Conservation (phyloP, 2,888 invertebrate genomes). For the Torymus aiolomorphi region DNA sequence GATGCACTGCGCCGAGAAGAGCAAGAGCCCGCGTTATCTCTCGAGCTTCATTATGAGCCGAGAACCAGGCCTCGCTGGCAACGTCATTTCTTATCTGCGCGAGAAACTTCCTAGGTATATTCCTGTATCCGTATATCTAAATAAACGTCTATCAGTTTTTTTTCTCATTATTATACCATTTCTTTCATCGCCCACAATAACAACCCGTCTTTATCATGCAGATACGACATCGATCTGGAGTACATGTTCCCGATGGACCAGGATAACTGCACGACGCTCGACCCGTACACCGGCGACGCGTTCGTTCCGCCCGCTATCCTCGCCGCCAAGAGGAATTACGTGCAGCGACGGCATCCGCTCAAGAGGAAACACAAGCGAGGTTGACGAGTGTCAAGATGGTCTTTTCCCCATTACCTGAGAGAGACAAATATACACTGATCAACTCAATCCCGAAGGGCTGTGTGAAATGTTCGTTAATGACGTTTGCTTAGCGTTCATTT, state of each 20-base stretch:
- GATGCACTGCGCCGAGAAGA: slow-evolving; percentile 91
- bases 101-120: slow-evolving; percentile 82
- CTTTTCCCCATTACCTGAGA: too few species aligned
- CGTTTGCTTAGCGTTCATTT: slow-evolving; percentile 4
- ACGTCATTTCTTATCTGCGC: slow-evolving; percentile 85
- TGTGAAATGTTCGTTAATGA: slow-evolving; percentile 38
- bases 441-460: slow-evolving; percentile 27
- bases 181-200: background rate
- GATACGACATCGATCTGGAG: slow-evolving; percentile 89
- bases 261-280: slow-evolving; percentile 79
- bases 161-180: slow-evolving; percentile 21
- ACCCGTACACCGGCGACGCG: slow-evolving; percentile 68
- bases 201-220: slow-evolving; percentile 49
- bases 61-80: slow-evolving; percentile 78
- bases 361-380: slow-evolving; percentile 73
- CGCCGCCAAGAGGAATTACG: slow-evolving; percentile 63
- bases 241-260: slow-evolving; percentile 91
- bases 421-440: too few species aligned
- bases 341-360: slow-evolving; percentile 75
- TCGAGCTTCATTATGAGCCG: slow-evolving; percentile 89
- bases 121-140: slow-evolving; percentile 14
- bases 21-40: slow-evolving; percentile 85
- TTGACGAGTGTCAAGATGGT: slow-evolving; percentile 13
- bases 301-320: slow-evolving; percentile 65
- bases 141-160: background rate